A percentile compares a stretch with the other conserved stretches of the same genome.
phyloP scores from a whole-genome alignment of 2,797 vertebrate genomes.

The Tolypeutes matacus region DNA sequence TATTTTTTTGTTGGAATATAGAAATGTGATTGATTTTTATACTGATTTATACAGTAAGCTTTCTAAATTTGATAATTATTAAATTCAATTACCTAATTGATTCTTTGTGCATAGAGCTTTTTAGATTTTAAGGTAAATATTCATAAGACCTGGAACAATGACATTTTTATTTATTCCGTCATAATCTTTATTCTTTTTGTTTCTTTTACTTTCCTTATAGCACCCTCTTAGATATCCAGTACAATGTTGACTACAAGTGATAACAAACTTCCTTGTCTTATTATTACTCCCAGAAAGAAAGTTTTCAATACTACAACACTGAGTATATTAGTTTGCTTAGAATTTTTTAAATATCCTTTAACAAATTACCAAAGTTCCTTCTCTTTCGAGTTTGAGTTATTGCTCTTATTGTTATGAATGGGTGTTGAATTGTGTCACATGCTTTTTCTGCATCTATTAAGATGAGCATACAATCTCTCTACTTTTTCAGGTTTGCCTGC shows the following conservation, averaged over 20 bases:
- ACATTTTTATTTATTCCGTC: neutral
- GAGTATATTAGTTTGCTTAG: neutral
- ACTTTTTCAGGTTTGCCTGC: neutral
- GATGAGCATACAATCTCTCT: neutral
- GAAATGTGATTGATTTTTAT: neutral
- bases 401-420: neutral
- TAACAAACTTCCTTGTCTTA: neutral
- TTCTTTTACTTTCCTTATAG: neutral
- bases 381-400: neutral
- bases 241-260: neutral
- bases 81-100: neutral
- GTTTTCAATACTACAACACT: neutral
- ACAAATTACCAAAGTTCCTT: neutral
- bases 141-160: neutral
- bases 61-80: neutral
- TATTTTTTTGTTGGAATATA: neutral
- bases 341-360: neutral
- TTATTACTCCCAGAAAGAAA: neutral
- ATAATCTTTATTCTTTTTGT: neutral
- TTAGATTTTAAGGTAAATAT: neutral
- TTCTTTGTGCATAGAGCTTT: neutral
- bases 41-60: neutral
- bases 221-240: neutral
- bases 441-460: too few relatives aligned
- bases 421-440: neutral